Evolutionary conservation across 2,888 invertebrate species (phyloP).

Genomic region (Chrysomela aeneicollis): DNA sequence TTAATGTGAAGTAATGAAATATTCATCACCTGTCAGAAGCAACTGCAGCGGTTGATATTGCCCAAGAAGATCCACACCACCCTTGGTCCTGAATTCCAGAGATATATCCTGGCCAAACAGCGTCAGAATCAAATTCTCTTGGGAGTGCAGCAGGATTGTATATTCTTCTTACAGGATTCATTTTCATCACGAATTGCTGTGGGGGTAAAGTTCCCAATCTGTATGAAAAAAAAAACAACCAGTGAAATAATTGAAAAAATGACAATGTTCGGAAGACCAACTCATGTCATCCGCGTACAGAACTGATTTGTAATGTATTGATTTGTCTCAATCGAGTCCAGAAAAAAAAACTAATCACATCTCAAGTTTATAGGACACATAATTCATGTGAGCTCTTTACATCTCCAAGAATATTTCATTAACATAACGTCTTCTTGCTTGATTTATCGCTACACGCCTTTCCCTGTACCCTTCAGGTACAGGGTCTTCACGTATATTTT

Average conservation of each 20-base stretch:
- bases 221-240: background rate
- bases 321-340: no score
- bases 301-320: no score
- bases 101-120: constrained; percentile 78
- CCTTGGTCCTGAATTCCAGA: constrained; percentile 76
- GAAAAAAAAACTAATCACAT: no score
- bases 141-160: constrained; percentile 72
- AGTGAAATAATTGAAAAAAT: background rate
- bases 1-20: background rate
- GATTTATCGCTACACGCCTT: no score
- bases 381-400: no score
- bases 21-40: constrained; percentile 75
- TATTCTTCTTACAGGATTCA: constrained; percentile 68
- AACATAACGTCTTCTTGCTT: no score
- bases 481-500: no score
- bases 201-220: constrained; percentile 66
- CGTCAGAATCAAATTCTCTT: constrained; percentile 76
- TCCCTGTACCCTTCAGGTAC: no score
- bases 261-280: no score
- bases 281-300: no score
- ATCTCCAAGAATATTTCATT: no score
- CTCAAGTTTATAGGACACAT: no score
- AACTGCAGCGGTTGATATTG: constrained; percentile 83
- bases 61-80: constrained; percentile 92
- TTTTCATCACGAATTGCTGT: constrained; percentile 62